A percentile compares a stretch with the other conserved stretches of the same genome.
phyloP scores from a whole-genome alignment of 2,797 vertebrate species.

The Tapera naevia region DNA sequence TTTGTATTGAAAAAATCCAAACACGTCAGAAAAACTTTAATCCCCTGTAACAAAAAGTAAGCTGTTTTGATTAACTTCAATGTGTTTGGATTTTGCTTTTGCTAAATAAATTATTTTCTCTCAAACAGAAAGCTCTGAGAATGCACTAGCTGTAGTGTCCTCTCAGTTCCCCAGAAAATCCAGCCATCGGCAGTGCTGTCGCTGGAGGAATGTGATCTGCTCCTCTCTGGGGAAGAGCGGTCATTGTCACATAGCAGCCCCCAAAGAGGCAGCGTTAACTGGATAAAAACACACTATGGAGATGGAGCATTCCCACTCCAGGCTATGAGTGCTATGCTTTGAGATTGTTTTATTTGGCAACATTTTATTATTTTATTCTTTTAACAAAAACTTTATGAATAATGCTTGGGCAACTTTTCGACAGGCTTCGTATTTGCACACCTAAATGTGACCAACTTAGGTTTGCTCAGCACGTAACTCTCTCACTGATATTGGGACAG shows the following conservation, averaged over 20 bases:
- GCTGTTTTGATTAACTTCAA: not conserved
- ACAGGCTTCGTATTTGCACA: not conserved
- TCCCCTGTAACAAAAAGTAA: rapidly evolving
- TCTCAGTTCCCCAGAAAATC: not conserved
- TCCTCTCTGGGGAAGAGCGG: not conserved
- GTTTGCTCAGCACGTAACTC: not conserved
- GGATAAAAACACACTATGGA: not conserved
- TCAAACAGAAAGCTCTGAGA: not conserved
- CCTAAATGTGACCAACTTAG: not conserved
- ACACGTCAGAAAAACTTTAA: not conserved
- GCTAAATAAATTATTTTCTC: not conserved
- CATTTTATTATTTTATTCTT: not conserved
- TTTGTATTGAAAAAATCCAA: not conserved
- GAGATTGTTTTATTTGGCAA: not conserved
- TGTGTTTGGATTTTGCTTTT: not conserved
- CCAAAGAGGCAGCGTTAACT: not conserved
- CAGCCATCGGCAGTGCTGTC: not conserved
- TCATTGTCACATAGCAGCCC: not conserved
- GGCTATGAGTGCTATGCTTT: not conserved
- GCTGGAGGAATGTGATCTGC: not conserved
- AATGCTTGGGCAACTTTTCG: not conserved
- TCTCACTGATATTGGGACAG: not conserved
- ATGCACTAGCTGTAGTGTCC: not conserved
- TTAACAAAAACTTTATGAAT: not conserved
- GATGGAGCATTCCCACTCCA: not conserved